Conservation (phyloP, 2,888 invertebrate species). For the Plebejus melissa region DNA sequence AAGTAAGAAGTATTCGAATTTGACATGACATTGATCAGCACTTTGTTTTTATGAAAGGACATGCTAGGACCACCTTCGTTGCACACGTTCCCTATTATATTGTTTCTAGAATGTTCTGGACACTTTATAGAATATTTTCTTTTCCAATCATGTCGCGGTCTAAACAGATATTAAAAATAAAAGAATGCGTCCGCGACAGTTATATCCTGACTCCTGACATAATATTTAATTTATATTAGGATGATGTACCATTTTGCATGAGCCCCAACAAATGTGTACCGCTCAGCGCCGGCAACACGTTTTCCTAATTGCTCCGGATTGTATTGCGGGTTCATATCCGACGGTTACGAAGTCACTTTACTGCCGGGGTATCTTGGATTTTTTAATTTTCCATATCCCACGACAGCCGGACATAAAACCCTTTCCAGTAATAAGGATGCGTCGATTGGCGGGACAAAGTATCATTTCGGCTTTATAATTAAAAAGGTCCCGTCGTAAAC, state of each 20-base stretch:
- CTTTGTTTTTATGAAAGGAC: too few species aligned
- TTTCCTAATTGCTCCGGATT: neutral
- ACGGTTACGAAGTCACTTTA: neutral
- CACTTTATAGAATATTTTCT: too few species aligned
- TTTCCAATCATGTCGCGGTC: too few species aligned
- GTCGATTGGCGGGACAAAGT: conserved; percentile 10
- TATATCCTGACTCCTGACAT: neutral
- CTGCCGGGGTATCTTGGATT: neutral
- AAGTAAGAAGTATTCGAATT: too few species aligned
- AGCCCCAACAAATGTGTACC: neutral
- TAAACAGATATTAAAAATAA: too few species aligned
- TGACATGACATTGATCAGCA: too few species aligned
- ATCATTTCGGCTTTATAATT: conserved; percentile 16
- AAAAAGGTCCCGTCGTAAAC: conserved; percentile 18
- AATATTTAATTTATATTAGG: neutral
- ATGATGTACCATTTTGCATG: neutral
- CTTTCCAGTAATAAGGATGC: conserved; percentile 1
- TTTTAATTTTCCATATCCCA: conserved; percentile 17
- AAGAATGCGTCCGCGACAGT: too few species aligned
- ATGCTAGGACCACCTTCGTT: too few species aligned
- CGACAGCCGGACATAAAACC: neutral
- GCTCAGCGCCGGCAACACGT: neutral
- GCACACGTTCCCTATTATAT: too few species aligned
- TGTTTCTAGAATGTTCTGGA: too few species aligned
- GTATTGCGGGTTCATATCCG: neutral